Evolutionary conservation across 2,797 vertebrate genomes (phyloP).

Genomic region (Halcyon leucocephala): DNA sequence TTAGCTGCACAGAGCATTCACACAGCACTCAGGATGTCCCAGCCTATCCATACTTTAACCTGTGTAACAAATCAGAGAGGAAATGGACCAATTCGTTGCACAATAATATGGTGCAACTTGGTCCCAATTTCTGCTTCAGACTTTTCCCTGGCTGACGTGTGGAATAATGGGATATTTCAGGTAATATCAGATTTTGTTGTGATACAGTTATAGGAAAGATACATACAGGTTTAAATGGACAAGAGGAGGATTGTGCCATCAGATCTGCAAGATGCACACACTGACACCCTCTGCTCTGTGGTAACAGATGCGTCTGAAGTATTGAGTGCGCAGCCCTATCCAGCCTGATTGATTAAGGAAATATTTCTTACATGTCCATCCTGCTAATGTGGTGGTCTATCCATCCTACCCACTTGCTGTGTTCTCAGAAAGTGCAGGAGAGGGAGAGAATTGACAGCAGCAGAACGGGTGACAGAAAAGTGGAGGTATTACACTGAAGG

Average conservation of each 20-base stretch:
- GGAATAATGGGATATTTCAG: not conserved
- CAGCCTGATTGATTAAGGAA: not conserved
- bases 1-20: not conserved
- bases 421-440: not conserved
- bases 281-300: not conserved
- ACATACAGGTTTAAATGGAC: not conserved
- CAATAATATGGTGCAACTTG: not conserved
- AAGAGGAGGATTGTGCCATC: not conserved
- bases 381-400: not conserved
- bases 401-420: not conserved
- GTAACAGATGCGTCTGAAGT: not conserved
- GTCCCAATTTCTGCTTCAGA: not conserved
- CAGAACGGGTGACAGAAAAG: not conserved
- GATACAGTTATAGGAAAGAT: not conserved
- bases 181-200: not conserved
- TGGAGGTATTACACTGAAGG: not conserved
- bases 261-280: not conserved
- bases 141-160: not conserved
- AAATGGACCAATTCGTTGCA: not conserved
- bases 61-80: not conserved
- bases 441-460: not conserved
- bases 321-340: not conserved
- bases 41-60: not conserved
- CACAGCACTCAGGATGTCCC: not conserved
- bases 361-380: rapidly evolving